These are phyloP conservation scores for Listronotus bonariensis DNA, from an alignment of 1,140 invertebrate species.

Conservation along the genomic window DNA sequence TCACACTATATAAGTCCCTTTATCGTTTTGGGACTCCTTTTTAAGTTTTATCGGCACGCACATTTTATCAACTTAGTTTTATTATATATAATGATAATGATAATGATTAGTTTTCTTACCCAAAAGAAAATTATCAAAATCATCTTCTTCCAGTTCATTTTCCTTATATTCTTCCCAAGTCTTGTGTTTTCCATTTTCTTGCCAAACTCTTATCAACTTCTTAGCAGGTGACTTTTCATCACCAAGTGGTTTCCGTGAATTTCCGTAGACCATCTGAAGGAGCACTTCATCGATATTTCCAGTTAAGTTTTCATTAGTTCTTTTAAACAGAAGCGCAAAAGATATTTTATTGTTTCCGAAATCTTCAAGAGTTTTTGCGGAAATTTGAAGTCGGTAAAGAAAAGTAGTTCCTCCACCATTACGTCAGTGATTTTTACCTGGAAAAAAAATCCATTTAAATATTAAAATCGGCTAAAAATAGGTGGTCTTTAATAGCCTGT, in stretches of 20 bases:
- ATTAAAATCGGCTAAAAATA: neutral
- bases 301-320: conserved; percentile 36
- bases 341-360: conserved; percentile 31
- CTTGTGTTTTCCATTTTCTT: conserved; percentile 1
- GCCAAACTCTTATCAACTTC: conserved; percentile 36
- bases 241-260: conserved; percentile 45
- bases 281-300: conserved; percentile 45
- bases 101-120: conserved; percentile 18
- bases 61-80: no score
- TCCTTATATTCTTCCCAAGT: conserved; percentile 13
- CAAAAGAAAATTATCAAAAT: conserved; percentile 31
- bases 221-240: conserved; percentile 44
- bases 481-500: no score
- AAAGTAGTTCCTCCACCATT: conserved; percentile 45
- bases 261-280: conserved; percentile 45
- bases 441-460: neutral
- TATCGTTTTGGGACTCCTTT: no score
- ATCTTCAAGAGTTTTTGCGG: conserved; percentile 36
- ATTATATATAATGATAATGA: no score
- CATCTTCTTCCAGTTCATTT: conserved; percentile 28
- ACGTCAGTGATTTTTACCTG: conserved; percentile 34
- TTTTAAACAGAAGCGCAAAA: conserved; percentile 40
- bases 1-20: no score
- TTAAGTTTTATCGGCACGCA: no score
- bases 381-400: conserved; percentile 39